phyloP scores from a whole-genome alignment of 2,888 invertebrate genomes.

The Sepiola atlantica region DNA sequence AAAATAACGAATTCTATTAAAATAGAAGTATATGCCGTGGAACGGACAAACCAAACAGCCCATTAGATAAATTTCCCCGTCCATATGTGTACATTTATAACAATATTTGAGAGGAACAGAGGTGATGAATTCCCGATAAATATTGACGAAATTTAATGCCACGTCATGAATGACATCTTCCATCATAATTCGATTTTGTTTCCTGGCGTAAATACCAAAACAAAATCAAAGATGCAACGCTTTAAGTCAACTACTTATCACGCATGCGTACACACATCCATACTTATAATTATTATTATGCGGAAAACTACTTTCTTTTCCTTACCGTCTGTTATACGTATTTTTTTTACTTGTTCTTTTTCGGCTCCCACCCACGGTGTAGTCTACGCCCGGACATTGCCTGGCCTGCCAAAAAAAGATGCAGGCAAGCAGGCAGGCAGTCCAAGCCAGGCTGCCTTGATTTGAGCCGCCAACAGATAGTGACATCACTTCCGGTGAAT shows the following conservation, averaged over 20 bases:
- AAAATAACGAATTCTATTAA: no score
- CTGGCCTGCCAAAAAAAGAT: background rate
- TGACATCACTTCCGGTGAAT: slow-evolving; percentile 20
- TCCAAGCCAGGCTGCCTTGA: background rate
- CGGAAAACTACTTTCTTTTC: background rate
- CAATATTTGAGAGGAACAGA: background rate
- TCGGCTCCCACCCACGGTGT: background rate
- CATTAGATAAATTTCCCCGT: background rate
- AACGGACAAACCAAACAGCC: no score
- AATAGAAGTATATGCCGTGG: no score
- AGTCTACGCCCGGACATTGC: background rate
- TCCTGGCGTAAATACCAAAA: background rate
- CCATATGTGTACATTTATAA: background rate
- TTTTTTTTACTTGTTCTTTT: background rate
- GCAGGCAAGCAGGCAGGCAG: background rate
- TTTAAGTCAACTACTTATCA: background rate
- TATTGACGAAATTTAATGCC: background rate
- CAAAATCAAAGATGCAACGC: background rate
- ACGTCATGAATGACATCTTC: background rate
- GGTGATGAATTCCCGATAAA: background rate
- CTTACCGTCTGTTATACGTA: background rate
- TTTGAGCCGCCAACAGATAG: background rate
- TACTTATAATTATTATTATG: background rate
- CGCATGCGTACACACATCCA: background rate
- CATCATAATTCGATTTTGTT: background rate